Percentiles rank a stretch among this genome's conserved stretches.
Conservation (phyloP, 2,797 vertebrate genomes). For the Protonibea diacanthus region DNA sequence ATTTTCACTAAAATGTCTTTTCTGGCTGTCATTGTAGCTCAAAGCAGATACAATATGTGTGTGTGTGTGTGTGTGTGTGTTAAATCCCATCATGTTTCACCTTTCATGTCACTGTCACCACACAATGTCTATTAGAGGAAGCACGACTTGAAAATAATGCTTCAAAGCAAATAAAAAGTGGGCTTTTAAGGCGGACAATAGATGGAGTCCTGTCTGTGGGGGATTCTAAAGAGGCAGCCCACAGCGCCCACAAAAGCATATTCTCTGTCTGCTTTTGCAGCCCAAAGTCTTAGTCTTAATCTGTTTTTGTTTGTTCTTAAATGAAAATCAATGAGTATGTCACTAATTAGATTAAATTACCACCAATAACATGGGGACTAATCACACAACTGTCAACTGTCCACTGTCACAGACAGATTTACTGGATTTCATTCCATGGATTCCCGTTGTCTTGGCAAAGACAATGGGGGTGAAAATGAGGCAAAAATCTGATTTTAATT, state of each 20-base stretch:
- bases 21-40: constrained; percentile 36
- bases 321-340: background rate
- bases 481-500: background rate
- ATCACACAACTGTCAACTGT: background rate
- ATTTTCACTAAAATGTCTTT: constrained; percentile 55
- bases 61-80: constrained; percentile 8
- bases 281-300: background rate
- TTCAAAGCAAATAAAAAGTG: constrained; percentile 22
- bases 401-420: background rate
- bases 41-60: constrained; percentile 16
- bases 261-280: background rate
- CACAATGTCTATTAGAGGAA: constrained; percentile 12
- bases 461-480: background rate
- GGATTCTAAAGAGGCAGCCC: background rate
- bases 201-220: background rate
- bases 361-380: background rate
- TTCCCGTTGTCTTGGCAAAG: background rate
- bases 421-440: background rate
- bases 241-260: background rate
- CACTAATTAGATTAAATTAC: background rate
- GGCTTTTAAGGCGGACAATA: background rate
- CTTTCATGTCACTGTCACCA: constrained; percentile 9
- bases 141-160: constrained; percentile 5
- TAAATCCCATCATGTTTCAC: constrained; percentile 29
- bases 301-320: background rate